Percentiles rank a stretch among this genome's conserved stretches.
phyloP scores from a whole-genome alignment of 2,113 vertebrate species.

The Ceratotherium simum region DNA sequence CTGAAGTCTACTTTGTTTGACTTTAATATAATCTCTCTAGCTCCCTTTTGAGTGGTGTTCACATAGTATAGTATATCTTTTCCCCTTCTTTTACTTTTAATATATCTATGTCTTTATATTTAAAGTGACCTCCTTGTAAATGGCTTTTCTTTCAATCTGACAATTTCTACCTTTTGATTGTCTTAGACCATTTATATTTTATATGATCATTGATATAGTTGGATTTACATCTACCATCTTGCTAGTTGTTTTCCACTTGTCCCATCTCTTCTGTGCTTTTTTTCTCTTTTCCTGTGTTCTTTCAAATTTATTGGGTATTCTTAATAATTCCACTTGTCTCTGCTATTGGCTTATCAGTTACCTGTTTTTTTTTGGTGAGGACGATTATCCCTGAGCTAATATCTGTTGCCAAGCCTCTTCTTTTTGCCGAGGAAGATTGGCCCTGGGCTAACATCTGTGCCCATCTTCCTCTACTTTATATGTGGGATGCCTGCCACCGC shows the following conservation, averaged over 20 bases:
- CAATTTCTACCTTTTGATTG: neutral
- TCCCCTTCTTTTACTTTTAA: neutral
- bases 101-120: neutral
- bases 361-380: neutral
- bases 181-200: neutral
- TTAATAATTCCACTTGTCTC: neutral
- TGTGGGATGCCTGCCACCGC: no score
- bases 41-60: neutral
- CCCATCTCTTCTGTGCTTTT: neutral
- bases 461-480: no score
- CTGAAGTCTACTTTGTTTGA: neutral
- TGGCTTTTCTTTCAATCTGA: neutral
- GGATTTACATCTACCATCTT: neutral
- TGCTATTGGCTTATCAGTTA: neutral
- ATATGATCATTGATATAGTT: neutral
- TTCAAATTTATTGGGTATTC: neutral
- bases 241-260: neutral
- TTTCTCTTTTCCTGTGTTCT: neutral
- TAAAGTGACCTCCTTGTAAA: neutral
- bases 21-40: neutral
- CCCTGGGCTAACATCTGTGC: no score
- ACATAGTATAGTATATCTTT: neutral
- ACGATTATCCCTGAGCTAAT: no score
- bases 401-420: no score
- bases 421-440: no score